Conservation (phyloP, 2,113 vertebrate species). For the Onychostoma macrolepis region DNA sequence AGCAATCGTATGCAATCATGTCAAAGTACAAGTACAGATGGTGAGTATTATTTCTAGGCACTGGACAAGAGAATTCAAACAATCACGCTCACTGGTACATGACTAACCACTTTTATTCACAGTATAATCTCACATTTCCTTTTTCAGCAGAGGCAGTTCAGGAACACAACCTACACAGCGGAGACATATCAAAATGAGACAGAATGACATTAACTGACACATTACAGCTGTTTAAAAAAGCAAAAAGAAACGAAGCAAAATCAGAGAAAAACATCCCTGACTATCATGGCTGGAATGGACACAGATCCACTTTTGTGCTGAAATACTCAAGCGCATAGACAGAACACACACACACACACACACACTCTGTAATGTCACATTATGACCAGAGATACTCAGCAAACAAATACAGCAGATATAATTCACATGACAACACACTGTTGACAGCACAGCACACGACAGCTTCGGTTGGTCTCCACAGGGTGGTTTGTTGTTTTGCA, state of each 20-base stretch:
- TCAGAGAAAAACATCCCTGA: background rate
- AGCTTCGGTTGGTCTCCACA: background rate
- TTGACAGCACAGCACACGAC: background rate
- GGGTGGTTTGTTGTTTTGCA: background rate
- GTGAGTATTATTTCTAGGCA: background rate
- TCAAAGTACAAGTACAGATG: background rate
- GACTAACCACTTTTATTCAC: slow-evolving; percentile 4
- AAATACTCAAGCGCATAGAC: background rate
- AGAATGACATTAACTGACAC: background rate
- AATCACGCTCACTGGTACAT: background rate
- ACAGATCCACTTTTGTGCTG: background rate
- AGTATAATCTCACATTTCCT: background rate
- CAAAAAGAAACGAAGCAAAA: background rate
- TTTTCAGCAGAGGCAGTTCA: background rate
- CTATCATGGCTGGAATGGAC: background rate
- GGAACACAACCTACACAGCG: background rate
- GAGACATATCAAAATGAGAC: background rate
- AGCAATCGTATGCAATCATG: background rate
- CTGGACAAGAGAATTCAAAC: background rate
- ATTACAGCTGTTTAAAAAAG: background rate
- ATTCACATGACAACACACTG: background rate
- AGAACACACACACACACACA: background rate
- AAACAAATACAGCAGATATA: background rate
- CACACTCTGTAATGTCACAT: background rate
- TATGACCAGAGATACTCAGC: background rate